These are phyloP conservation scores for Leucophora obtusa DNA, from an alignment of 2,888 invertebrate genomes.

Conservation along the genomic window DNA sequence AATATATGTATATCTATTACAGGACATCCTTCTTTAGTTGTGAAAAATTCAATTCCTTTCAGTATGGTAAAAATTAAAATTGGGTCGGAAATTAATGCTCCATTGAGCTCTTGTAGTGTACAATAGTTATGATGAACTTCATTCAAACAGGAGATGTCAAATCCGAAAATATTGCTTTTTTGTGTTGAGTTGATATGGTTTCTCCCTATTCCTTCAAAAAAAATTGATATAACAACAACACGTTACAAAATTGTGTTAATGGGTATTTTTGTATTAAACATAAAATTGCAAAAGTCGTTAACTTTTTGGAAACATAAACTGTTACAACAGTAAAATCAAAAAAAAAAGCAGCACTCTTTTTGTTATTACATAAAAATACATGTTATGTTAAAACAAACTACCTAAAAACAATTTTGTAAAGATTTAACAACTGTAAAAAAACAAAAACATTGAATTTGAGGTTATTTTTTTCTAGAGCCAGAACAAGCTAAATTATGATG, in stretches of 20 bases:
- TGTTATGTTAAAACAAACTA: neutral
- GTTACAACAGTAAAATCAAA: constrained; percentile 3
- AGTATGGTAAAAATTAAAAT: no score
- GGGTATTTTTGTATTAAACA: constrained; percentile 53
- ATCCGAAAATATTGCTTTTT: no score
- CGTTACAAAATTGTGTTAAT: constrained; percentile 58
- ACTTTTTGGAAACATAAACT: constrained; percentile 51
- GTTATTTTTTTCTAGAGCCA: neutral
- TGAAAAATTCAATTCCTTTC: no score
- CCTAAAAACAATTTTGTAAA: neutral
- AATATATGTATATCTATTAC: no score
- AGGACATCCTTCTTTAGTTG: no score
- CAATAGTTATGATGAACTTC: no score
- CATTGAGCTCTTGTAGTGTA: no score
- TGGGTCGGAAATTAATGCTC: no score
- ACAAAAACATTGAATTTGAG: constrained; percentile 17
- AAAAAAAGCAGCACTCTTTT: neutral
- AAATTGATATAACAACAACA: constrained; percentile 20
- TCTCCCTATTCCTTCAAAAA: neutral
- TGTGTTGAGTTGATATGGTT: no score
- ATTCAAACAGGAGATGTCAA: no score
- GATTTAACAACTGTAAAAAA: neutral
- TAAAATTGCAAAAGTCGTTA: constrained; percentile 61
- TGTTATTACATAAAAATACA: neutral
- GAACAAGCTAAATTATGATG: constrained; percentile 2